Base-by-base conservation (phyloP, 2,888 invertebrate genomes). In the Eurytoma adleriae region DNA sequence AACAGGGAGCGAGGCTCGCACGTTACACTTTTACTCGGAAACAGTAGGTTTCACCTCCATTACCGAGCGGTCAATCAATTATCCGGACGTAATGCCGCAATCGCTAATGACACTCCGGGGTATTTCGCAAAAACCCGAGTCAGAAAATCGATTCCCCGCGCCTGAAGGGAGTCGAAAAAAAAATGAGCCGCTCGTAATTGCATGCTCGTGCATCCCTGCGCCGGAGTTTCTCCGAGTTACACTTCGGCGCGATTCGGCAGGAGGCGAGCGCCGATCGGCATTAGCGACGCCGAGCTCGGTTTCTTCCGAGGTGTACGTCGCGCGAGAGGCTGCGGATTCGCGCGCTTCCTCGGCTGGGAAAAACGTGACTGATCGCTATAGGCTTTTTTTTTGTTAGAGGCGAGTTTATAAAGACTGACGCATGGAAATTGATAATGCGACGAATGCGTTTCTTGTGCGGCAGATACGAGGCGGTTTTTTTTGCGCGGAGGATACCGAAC, bases 101-200 rank as follows among this genome's bases (percentile, higher is more conserved):
- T 61, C 52, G 30, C 20, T 68, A 76, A 61, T 18, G 69, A 56
- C 40, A 30, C 20, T 50, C 7, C 18, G 18, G 30, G 12, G 14
- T 13, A 76, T 30, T 61, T 16, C 18, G 50, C 12, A 67, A 76
- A 69, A 30, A 13, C 30, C 30, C 64, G 40, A 66, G 50, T 20
- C 24, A 27, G 27, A 78, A 66, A 72, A 78, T 61, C 52, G 64
- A 78, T 72, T 67, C 50, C 30, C 27, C 40, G 50, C 12, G 24
- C 30, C 62, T 62, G 61, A 24, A 7, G 16, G 0, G 62, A 62
- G 27, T 12, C 13, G 30, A 16, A 24, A n/a, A 40, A 62, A 62
- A 62, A 62, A n/a, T 2, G 14, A 4, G 18, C 1, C 59, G 20
- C 13, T 18, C 20, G 57, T 20, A 14, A 13, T 24, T 59, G 10